Base-by-base conservation (phyloP, 2,797 vertebrate species). In the Urocyon cinereoargenteus region DNA sequence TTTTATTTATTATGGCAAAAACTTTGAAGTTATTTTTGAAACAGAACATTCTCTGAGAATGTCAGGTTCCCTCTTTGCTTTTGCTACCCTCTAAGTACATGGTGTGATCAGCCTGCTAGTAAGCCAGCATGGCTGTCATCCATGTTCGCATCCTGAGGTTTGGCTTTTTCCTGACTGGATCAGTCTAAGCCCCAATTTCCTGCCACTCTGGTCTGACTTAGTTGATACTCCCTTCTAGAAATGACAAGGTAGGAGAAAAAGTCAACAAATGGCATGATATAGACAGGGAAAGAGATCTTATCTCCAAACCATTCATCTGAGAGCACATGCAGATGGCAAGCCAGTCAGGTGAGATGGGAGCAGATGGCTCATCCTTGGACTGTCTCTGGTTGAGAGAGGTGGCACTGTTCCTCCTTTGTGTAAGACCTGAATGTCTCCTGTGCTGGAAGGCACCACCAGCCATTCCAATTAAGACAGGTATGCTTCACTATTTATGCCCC, bases 21-120 rank as follows among this genome's bases (percentile, higher is more conserved):
- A 31, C 59, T 81, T 91, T 83, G 57, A 93, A 40, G 24, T n/a
- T 94, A 51, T 72, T 92, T 91, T 75, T 88, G 28, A 77, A 92
- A 81, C 1, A 85, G 22, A 94, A 70, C 12, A 7, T 79, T 83
- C 34, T 90, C 78, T 66, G 15, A 75, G 86, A 72, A 45, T 24
- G 57, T 40, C 73, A n/a, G 5, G 64, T 36, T 28, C 34, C 10
- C 40, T 6, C 12, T 84, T 40, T 66, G 49, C 16, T 49, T 84
- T 49, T 66, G 49, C 16, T 49, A 40, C 11, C 3, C 11, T 68
- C 1, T 34, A 22, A 0, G 22, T 34, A 64, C 21, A 12, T 4
- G 14, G 34, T 16, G 28, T 28, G 51, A 40, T 55, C 31, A 36
- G 5, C 40, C 62, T 34, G 22, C 49, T 75, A 55, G 61, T 49